Evolutionary conservation across 2,888 invertebrate species (phyloP).

Genomic region (Diarsia rubi): DNA sequence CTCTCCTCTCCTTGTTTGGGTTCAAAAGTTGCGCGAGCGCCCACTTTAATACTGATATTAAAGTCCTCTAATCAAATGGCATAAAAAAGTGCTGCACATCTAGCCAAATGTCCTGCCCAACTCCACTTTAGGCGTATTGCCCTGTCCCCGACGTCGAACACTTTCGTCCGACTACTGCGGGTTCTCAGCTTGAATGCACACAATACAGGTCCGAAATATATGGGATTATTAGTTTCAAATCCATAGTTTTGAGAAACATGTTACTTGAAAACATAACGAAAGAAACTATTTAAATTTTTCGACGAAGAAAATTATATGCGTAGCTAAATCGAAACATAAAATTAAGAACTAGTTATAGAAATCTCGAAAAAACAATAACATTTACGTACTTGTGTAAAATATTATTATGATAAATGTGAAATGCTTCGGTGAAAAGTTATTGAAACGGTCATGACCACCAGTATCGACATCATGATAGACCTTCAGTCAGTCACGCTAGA

Average conservation of each 20-base stretch:
- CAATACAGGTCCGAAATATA: not conserved
- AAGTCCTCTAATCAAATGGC: not conserved
- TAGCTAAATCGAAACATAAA: slow-evolving; percentile 23
- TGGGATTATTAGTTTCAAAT: not conserved
- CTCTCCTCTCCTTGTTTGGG: not conserved
- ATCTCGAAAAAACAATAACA: not conserved
- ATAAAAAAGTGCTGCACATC: not conserved
- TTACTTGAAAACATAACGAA: not conserved
- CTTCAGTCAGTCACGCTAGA: slow-evolving; percentile 39
- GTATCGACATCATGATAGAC: not conserved
- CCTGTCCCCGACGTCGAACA: no score
- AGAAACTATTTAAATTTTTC: slow-evolving; percentile 6
- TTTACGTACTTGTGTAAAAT: not conserved
- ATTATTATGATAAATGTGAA: slow-evolving; percentile 3
- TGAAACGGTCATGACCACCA: not conserved
- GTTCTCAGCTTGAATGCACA: not conserved
- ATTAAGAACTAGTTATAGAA: not conserved
- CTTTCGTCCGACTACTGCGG: no score
- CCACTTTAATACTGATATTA: not conserved
- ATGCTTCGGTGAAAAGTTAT: not conserved
- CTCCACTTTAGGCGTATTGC: no score
- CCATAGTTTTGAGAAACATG: not conserved
- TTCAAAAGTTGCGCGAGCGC: not conserved
- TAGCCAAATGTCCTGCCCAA: no score
- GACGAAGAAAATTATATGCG: not conserved